A percentile compares a stretch with the other conserved stretches of the same genome.
These are phyloP conservation scores for Chinchilla lanigera DNA, from an alignment of 2,113 vertebrate species.

Conservation along the genomic window DNA sequence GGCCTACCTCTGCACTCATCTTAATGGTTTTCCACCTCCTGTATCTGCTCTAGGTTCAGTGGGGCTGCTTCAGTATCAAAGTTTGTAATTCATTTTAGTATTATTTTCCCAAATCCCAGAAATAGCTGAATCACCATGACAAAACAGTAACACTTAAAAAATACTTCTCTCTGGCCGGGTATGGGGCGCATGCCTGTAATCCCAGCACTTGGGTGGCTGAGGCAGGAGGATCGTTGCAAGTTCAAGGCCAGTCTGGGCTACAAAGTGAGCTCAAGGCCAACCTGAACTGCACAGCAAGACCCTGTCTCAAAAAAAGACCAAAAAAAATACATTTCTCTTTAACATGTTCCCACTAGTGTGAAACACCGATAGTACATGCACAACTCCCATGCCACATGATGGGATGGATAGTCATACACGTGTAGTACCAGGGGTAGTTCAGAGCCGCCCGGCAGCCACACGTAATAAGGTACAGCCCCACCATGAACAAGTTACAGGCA, in stretches of 20 bases:
- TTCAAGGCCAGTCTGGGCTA: too few species aligned
- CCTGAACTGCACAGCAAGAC: too few species aligned
- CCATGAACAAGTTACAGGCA: not conserved
- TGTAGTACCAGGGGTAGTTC: not conserved
- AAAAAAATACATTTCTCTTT: not conserved
- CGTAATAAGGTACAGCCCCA: not conserved
- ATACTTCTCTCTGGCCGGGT: not conserved
- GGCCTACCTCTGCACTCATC: not conserved
- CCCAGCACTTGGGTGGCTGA: too few species aligned
- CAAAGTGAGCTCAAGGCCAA: too few species aligned
- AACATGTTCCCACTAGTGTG: not conserved
- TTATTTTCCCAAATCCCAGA: not conserved
- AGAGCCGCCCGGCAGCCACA: not conserved
- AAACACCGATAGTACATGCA: not conserved
- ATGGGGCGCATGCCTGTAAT: too few species aligned
- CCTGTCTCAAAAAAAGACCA: too few species aligned
- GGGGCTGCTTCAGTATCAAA: not conserved
- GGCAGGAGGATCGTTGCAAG: too few species aligned
- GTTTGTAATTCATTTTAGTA: not conserved
- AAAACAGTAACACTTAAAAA: not conserved
- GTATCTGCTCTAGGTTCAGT: not conserved
- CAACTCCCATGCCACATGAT: not conserved
- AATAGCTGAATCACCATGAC: conserved; percentile 14
- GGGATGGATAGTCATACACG: not conserved
- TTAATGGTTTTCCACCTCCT: not conserved